Evolutionary conservation across 2,888 invertebrate species (phyloP), one percentile per base, ranked within the genome.

Genomic region (Matsumyia berberina): DNA sequence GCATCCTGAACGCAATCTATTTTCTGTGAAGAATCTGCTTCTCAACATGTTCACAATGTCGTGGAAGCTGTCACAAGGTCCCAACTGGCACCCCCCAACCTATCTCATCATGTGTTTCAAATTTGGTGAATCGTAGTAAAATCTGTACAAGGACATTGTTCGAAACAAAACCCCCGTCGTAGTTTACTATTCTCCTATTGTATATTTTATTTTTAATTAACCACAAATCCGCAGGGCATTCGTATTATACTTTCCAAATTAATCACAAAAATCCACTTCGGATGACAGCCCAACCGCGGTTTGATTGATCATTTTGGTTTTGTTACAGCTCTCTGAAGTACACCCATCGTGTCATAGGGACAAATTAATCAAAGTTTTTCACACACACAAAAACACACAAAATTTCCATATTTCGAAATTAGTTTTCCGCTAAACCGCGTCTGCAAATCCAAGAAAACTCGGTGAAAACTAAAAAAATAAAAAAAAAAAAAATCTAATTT

Each of bases 351-450:
- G 1, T 39, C 19, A 5, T 12, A 11, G 3, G 5, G 12, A 24
- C 9, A 49, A 62, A 42, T 64, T 73, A 73, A 73, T 73, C 62
- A 73, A 62, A 73, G 8, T 55, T 42, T 8, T 24, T 24, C 24
- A 24, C 33, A n/a, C 42, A 62, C 24, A 24, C 33, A n/a, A 33
- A 62, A 51, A 33, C 39, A 3, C 5, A 9, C 24, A 24, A 24
- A 60, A 62, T 62, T 62, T 62, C 51, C 62, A 73, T 44, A 62
- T 33, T 55, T 24, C 39, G 31, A 73, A 73, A 62, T 72, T 60
- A 72, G 72, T 60, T 72, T 51, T 51, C 31, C 42, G 31, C 46
- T 39, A 37, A 37, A 29, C 39, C 60, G 12, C 49, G 39, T 24
- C 24, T 24, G 39, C 19, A 60, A 11, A 29, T 29, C 24, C 1